phyloP scores from a whole-genome alignment of 2,113 vertebrate species.

The Pagrus major region DNA sequence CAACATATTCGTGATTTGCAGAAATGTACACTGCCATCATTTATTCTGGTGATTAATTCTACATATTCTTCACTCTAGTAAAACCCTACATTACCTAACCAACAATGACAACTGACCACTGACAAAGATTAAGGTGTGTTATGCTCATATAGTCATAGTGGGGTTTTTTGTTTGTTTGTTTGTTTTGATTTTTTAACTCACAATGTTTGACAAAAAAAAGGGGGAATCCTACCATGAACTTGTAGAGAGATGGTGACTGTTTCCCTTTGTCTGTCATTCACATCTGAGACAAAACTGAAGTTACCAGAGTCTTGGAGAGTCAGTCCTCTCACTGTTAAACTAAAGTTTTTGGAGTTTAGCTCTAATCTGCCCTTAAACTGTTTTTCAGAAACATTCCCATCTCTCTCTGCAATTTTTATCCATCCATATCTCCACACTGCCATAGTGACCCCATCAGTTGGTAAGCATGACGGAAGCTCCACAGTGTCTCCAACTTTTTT shows the following conservation, averaged over 20 bases:
- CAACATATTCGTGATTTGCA: too few species aligned
- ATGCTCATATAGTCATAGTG: too few species aligned
- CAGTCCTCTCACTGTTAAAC: slow-evolving; percentile 52
- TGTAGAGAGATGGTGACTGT: slow-evolving; percentile 9
- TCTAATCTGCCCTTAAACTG: slow-evolving; percentile 18
- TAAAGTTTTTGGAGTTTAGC: not conserved
- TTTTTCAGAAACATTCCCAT: rapidly evolving
- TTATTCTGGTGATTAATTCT: too few species aligned
- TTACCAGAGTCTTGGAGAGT: slow-evolving; percentile 60
- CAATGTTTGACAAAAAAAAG: not conserved
- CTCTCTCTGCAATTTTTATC: rapidly evolving
- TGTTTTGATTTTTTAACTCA: too few species aligned
- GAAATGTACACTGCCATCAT: too few species aligned
- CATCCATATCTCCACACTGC: rapidly evolving
- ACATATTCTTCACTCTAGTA: too few species aligned
- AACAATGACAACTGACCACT: too few species aligned
- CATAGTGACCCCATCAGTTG: rapidly evolving
- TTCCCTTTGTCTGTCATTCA: rapidly evolving
- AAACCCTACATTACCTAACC: too few species aligned
- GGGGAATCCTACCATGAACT: slow-evolving; percentile 63
- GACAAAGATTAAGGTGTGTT: too few species aligned
- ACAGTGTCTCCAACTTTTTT: slow-evolving; percentile 63
- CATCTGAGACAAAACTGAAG: rapidly evolving
- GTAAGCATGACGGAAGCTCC: slow-evolving; percentile 21
- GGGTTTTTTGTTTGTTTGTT: too few species aligned